Base-by-base conservation (phyloP, 2,888 invertebrate genomes). In the Synanthedon tipuliformis region DNA sequence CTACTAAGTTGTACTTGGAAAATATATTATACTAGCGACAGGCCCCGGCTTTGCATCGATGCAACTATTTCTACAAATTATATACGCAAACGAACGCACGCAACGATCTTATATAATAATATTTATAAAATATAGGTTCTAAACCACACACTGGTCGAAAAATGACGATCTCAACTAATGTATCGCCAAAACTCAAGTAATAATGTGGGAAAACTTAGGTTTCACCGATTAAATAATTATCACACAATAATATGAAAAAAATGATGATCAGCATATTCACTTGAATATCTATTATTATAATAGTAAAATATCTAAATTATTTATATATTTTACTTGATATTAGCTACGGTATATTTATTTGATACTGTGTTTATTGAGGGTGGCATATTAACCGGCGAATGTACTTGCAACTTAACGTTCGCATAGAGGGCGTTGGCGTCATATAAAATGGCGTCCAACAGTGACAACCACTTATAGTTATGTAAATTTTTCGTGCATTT, bases 361-460 rank as follows among this genome's bases (percentile, higher is more conserved):
- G 5, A 12, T 45, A 45, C 45, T 45, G 45, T 45, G 45, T 13
- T 45, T 45, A 13, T 13, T 45, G 34, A 45, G 45, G 45, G 45
- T 45, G n/a, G 45, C 10, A 45, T 45, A 45, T n/a, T 45, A 45
- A 15, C 45, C 45, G 13, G 45, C 15, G 45, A 45, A 15, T 45
- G 15, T 13, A 45, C 45, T 45, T 34, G 13, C n/a, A 13, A 45
- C 45, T 68, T 72, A 70, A 67, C 69, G 66, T 70, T 70, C 66
- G 55, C 57, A 61, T 55, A 62, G 67, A 64, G 63, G 65, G 64
- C 63, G 64, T 62, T 66, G 66, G 73, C 66, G 65, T 62, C 66
- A 62, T 1, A 34, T 68, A 64, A 66, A 64, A 64, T 62, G 61
- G 65, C 59, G 61, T 59, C 55, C 53, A 54, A 57, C 45, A 15